Conservation (phyloP, 2,113 vertebrate genomes). For the Ellobius talpinus region DNA sequence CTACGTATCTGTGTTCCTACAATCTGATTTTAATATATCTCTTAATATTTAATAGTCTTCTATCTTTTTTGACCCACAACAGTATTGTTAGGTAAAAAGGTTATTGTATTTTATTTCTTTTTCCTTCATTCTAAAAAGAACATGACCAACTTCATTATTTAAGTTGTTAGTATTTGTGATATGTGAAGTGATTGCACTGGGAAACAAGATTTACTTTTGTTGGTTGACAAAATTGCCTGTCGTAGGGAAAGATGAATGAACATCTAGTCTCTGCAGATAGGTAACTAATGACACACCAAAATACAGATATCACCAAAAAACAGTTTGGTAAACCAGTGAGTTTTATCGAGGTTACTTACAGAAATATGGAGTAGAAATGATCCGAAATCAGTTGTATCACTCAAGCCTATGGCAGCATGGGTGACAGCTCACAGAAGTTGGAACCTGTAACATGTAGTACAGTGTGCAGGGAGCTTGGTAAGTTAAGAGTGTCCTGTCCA, state of each 20-base stretch:
- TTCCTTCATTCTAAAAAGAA: background rate
- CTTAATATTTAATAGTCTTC: background rate
- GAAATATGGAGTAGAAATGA: background rate
- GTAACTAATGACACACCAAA: background rate
- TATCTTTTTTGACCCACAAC: background rate
- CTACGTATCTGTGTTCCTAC: background rate
- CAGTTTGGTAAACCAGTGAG: background rate
- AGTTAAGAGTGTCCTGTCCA: background rate
- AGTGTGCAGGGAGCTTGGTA: background rate
- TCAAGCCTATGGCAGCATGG: background rate
- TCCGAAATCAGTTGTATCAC: too few relatives aligned
- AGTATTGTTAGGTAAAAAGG: conserved; percentile 39
- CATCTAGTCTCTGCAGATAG: background rate
- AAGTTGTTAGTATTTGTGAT: background rate
- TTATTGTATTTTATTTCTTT: background rate
- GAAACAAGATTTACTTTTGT: background rate
- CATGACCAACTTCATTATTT: background rate
- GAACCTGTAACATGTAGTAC: too few relatives aligned
- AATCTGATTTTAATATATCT: background rate
- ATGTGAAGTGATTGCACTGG: background rate
- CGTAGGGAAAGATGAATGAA: background rate
- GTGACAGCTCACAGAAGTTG: background rate
- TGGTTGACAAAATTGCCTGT: background rate
- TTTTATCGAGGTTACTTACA: background rate
- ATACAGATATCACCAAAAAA: background rate